Conservation (phyloP, 2,113 vertebrate genomes). For the Thunnus thynnus region DNA sequence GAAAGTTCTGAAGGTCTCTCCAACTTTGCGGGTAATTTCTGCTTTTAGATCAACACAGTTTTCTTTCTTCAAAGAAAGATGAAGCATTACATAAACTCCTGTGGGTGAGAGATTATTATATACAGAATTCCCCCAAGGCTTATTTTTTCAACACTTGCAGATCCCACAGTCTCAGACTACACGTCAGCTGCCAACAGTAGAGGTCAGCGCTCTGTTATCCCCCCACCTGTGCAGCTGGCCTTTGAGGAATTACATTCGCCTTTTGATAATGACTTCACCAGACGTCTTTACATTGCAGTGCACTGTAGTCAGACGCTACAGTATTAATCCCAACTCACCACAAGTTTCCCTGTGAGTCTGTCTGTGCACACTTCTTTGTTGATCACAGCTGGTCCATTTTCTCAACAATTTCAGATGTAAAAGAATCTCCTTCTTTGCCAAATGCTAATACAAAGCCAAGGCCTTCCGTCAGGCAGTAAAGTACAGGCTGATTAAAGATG, state of each 20-base stretch:
- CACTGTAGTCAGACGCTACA: conserved; percentile 45
- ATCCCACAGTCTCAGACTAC: conserved; percentile 32
- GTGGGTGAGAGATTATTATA: conserved; percentile 19
- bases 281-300: conserved; percentile 58
- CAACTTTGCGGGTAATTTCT: not conserved
- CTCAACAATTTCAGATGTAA: conserved; percentile 31
- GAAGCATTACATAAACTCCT: conserved; percentile 32
- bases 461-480: conserved; percentile 7
- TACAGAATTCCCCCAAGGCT: conserved; percentile 14
- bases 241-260: conserved; percentile 55
- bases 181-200: conserved; percentile 49
- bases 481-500: not conserved
- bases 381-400: conserved; percentile 83
- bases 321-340: conserved; percentile 73
- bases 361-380: conserved; percentile 72
- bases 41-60: conserved; percentile 7
- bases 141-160: not conserved
- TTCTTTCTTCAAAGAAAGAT: conserved; percentile 23
- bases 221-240: conserved; percentile 45
- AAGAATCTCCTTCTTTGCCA: conserved; percentile 22
- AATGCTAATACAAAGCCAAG: conserved; percentile 22
- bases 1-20: not conserved
- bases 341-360: conserved; percentile 80
- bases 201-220: conserved; percentile 50
- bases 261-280: conserved; percentile 73